Conservation (phyloP, 2,797 vertebrate genomes). For the Eutrigla gurnardus region DNA sequence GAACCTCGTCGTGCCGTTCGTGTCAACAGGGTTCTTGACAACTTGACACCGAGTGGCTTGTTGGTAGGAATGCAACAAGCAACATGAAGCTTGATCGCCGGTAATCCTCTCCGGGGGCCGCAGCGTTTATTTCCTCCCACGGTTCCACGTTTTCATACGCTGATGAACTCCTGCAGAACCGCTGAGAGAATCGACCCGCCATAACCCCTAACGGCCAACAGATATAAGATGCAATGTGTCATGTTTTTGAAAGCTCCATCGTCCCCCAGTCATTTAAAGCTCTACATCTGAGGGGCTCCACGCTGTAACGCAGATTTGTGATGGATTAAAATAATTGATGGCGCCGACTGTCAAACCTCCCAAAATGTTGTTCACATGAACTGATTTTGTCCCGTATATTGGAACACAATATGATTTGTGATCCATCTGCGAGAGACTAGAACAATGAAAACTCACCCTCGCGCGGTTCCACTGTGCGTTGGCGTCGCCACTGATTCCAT, state of each 20-base stretch:
- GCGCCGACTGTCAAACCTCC: not conserved
- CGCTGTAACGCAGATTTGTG: slow-evolving; percentile 5
- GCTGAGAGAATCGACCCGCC: not conserved
- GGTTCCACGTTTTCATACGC: not conserved
- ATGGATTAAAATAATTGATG: slow-evolving; percentile 9
- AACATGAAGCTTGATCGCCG: not conserved
- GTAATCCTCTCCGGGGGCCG: not conserved
- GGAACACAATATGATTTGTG: not conserved
- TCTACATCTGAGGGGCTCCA: slow-evolving; percentile 4
- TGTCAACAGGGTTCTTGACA: not conserved
- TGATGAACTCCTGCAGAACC: slow-evolving; percentile 20
- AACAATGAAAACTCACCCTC: slow-evolving; percentile 6
- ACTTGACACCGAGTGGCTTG: not conserved
- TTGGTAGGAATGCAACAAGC: not conserved
- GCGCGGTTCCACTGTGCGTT: slow-evolving; percentile 19
- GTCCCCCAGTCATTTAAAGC: slow-evolving; percentile 13
- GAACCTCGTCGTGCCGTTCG: not conserved
- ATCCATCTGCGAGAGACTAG: not conserved
- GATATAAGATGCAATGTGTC: not conserved
- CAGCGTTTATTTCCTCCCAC: not conserved
- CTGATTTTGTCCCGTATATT: slow-evolving; percentile 6
- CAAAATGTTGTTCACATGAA: not conserved
- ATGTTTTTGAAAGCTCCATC: slow-evolving; percentile 16
- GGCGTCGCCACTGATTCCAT: slow-evolving; percentile 6
- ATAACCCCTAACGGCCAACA: not conserved